phyloP scores from a whole-genome alignment of 2,113 vertebrate species.

The Origma solitaria region DNA sequence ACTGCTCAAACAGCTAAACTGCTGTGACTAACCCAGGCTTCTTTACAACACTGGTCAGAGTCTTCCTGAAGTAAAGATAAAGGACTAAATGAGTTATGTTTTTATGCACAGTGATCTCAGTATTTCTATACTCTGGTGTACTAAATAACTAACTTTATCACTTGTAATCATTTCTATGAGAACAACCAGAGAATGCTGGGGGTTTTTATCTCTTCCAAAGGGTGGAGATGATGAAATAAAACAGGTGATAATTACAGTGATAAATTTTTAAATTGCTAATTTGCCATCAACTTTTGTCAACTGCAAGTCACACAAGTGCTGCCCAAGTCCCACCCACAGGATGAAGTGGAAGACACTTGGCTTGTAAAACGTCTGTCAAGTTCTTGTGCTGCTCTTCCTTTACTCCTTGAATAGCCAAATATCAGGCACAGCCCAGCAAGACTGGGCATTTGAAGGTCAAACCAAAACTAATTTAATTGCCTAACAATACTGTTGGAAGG shows the following conservation, averaged over 20 bases:
- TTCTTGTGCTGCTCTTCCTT: not conserved
- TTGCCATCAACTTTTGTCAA: not conserved
- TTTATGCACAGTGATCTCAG: not conserved
- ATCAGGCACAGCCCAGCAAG: not conserved
- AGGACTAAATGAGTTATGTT: not conserved
- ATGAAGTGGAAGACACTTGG: not conserved
- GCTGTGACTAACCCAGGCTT: not conserved
- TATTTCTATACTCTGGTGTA: not conserved
- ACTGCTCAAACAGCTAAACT: not conserved
- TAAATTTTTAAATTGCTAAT: not conserved
- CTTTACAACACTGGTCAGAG: not conserved
- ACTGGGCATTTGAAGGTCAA: not conserved
- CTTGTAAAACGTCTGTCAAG: not conserved
- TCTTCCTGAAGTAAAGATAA: not conserved
- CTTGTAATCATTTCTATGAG: not conserved
- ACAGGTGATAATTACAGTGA: not conserved
- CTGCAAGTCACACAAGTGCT: not conserved
- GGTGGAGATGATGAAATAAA: not conserved
- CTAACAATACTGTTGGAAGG: not conserved
- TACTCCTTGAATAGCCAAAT: not conserved
- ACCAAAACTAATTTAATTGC: not conserved
- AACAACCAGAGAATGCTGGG: not conserved
- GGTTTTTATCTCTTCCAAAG: not conserved
- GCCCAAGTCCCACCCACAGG: not conserved
- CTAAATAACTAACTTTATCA: not conserved